A percentile compares a stretch with the other conserved stretches of the same genome.
These are phyloP conservation scores for Drosophila testacea DNA, from an alignment of 2,888 invertebrate species.

Conservation along the genomic window DNA sequence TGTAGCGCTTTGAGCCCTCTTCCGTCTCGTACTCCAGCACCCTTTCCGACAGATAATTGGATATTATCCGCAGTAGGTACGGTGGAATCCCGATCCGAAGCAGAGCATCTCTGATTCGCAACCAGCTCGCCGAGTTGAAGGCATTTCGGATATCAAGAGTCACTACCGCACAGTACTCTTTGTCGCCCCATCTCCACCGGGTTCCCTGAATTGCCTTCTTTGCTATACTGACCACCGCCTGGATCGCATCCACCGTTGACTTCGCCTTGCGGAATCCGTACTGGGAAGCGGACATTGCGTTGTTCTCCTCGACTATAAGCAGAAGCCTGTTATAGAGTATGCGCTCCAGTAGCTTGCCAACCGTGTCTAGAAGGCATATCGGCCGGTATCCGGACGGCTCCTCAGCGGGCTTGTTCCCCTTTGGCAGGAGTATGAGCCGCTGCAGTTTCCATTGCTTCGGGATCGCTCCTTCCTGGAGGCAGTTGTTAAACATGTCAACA, in stretches of 20 bases:
- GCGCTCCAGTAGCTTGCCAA: neutral
- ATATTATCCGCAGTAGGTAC: neutral
- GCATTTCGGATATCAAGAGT: too few relatives aligned
- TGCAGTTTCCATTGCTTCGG: neutral
- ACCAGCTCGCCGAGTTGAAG: too few relatives aligned
- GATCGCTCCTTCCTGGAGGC: neutral
- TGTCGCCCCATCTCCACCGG: too few relatives aligned
- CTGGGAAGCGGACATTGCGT: neutral
- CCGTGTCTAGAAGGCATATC: neutral
- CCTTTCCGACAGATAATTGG: neutral
- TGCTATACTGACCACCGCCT: too few relatives aligned
- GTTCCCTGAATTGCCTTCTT: too few relatives aligned
- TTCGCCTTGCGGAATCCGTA: neutral
- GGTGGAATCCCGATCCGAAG: neutral
- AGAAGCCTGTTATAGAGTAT: neutral
- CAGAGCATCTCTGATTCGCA: neutral
- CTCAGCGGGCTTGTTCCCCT: neutral
- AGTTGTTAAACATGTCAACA: neutral
- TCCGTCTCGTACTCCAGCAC: neutral
- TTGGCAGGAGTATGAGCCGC: neutral
- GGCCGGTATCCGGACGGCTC: neutral
- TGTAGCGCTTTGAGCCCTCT: neutral
- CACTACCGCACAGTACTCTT: too few relatives aligned
- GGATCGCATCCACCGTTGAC: too few relatives aligned
- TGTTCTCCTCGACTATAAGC: neutral